These are phyloP conservation scores for Lacerta agilis DNA, from an alignment of 2,797 vertebrate genomes.

Conservation along the genomic window DNA sequence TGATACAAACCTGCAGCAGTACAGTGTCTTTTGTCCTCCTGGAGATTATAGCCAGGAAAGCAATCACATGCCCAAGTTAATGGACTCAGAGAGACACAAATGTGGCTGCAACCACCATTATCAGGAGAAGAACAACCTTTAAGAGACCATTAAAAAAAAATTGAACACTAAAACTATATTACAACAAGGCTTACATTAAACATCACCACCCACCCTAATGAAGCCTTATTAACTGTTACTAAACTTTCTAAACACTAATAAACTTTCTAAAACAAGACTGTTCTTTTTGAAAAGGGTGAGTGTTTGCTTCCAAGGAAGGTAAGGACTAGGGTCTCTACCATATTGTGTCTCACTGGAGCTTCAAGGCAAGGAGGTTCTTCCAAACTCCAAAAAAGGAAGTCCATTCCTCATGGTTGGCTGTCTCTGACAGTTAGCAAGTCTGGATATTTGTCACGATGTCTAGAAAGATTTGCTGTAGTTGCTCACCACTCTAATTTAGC, in stretches of 20 bases:
- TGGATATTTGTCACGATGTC: too few relatives aligned
- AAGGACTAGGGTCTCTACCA: neutral
- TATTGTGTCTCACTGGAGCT: neutral
- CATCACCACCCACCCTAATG: neutral
- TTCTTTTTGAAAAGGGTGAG: too few relatives aligned
- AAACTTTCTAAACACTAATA: neutral
- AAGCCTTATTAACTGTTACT: neutral
- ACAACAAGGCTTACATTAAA: slow-evolving; percentile 41
- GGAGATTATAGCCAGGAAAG: slow-evolving; percentile 88
- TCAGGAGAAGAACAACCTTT: slow-evolving; percentile 90
- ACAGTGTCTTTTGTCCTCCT: slow-evolving; percentile 84
- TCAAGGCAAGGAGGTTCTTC: neutral
- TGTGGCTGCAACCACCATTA: slow-evolving; percentile 91
- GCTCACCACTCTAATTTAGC: too few relatives aligned
- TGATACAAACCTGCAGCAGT: slow-evolving; percentile 80
- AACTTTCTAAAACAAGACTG: neutral
- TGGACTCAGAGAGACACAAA: slow-evolving; percentile 81
- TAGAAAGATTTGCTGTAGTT: too few relatives aligned
- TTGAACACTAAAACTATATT: slow-evolving; percentile 35
- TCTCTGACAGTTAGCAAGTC: neutral
- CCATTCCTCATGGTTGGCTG: neutral
- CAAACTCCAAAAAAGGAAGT: neutral
- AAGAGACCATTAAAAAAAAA: slow-evolving; percentile 33
- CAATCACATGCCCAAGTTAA: slow-evolving; percentile 88
- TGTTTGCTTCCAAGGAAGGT: too few relatives aligned